Conservation (phyloP, 2,888 invertebrate species). For the Drosophila cognata region DNA sequence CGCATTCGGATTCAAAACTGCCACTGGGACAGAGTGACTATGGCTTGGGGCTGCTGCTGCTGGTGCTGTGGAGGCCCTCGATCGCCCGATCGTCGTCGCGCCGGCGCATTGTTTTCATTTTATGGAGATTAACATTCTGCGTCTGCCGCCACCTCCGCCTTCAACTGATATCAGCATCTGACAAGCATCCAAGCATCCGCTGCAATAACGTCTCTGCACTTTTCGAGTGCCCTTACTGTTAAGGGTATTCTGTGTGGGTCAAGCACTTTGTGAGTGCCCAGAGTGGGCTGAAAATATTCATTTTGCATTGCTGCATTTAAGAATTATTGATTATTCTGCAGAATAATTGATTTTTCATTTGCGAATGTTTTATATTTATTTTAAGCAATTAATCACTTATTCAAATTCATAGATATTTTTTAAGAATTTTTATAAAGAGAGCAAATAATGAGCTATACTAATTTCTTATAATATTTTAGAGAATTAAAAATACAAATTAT, state of each 20-base stretch:
- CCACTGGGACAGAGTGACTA: constrained; percentile 39
- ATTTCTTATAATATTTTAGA: no score
- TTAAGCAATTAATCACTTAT: background rate
- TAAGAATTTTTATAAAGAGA: background rate
- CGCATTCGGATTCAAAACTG: constrained; percentile 40
- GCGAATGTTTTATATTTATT: background rate
- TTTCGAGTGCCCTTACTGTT: constrained; percentile 23
- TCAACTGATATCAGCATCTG: constrained; percentile 71
- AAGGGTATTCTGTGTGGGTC: background rate
- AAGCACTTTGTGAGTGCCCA: background rate
- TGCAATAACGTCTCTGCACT: constrained; percentile 59
- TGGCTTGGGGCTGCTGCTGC: constrained; percentile 1
- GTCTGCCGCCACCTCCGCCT: constrained; percentile 33
- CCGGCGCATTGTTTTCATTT: constrained; percentile 80
- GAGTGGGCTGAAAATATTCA: background rate
- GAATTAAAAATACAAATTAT: background rate
- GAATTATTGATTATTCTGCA: background rate
- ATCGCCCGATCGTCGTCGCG: constrained; percentile 64
- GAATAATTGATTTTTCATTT: background rate
- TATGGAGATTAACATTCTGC: constrained; percentile 81
- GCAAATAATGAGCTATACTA: background rate
- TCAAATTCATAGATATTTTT: background rate
- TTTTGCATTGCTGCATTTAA: background rate
- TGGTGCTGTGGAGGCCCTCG: constrained; percentile 42
- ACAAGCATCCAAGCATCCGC: constrained; percentile 73